These are phyloP conservation scores for Enoplosus armatus DNA, from an alignment of 2,797 vertebrate genomes.

Conservation along the genomic window DNA sequence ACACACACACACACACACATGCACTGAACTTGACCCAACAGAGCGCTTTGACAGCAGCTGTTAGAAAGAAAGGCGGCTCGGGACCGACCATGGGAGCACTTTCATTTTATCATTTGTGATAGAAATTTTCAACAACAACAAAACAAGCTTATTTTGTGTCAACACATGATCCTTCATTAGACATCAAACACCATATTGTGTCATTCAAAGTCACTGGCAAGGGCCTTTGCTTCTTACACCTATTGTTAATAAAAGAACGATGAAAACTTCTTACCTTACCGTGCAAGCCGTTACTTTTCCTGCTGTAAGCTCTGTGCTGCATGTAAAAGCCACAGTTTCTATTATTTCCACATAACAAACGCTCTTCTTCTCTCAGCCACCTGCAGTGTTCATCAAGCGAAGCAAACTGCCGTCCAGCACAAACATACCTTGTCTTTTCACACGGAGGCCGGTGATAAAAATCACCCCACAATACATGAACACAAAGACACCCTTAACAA, in stretches of 20 bases:
- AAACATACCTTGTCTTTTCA: conserved; percentile 81
- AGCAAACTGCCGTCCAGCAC: conserved; percentile 68
- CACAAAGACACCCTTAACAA: conserved; percentile 80
- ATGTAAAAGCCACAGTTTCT: conserved; percentile 27
- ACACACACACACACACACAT: conserved; percentile 27
- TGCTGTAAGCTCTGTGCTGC: conserved; percentile 5
- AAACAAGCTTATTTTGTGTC: neutral
- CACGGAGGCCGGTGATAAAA: conserved; percentile 75
- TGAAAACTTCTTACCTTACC: conserved; percentile 69
- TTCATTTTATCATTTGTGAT: conserved; percentile 14
- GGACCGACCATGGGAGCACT: neutral
- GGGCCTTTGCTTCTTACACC: neutral
- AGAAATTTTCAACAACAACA: neutral
- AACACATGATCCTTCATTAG: neutral
- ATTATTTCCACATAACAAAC: conserved; percentile 48
- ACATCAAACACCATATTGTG: neutral
- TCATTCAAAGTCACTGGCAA: conserved; percentile 15
- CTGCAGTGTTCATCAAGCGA: conserved; percentile 63
- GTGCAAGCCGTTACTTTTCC: conserved; percentile 17
- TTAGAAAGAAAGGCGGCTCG: conserved; percentile 28
- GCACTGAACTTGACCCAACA: conserved; percentile 61
- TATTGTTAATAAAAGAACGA: conserved; percentile 14
- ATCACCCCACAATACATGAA: conserved; percentile 75
- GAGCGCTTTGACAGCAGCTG: conserved; percentile 55
- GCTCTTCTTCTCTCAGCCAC: conserved; percentile 53